Evolutionary conservation across 2,113 vertebrate genomes (phyloP).

Genomic region (Onychostoma macrolepis): DNA sequence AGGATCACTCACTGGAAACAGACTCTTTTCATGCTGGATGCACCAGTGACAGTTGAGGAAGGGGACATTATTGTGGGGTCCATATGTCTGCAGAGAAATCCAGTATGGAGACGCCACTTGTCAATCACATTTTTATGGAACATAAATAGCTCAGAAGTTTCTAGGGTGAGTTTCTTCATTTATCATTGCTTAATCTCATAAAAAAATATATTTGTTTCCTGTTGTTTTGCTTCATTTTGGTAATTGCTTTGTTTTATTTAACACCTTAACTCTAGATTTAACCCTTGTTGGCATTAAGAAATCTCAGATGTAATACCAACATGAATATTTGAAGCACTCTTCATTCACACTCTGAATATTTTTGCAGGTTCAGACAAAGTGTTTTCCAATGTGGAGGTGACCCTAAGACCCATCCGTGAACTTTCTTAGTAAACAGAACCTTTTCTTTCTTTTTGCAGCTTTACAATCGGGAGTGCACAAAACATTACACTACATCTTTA

Average conservation of each 20-base stretch:
- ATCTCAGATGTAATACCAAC: background rate
- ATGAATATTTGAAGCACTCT: background rate
- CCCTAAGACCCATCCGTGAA: background rate
- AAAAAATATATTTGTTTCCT: background rate
- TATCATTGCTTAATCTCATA: background rate
- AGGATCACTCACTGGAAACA: conserved; percentile 86
- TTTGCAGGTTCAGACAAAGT: conserved; percentile 75
- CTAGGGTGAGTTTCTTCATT: conserved; percentile 62
- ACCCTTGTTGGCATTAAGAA: background rate
- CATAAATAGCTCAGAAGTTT: conserved; percentile 62
- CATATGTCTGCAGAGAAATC: conserved; percentile 75
- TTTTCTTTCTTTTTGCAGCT: background rate
- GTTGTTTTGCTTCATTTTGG: background rate
- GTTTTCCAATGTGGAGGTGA: conserved; percentile 86
- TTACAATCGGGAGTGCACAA: background rate
- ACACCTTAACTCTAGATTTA: background rate
- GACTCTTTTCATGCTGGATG: conserved; percentile 84
- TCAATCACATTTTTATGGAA: conserved; percentile 78
- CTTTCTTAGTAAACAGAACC: background rate
- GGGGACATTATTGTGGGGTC: conserved; percentile 73
- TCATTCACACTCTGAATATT: conserved; percentile 15
- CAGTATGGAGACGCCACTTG: conserved; percentile 82
- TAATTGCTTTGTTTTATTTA: background rate
- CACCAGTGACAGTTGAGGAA: conserved; percentile 65
- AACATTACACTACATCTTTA: background rate